A percentile compares a stretch with the other conserved stretches of the same genome.
Conservation (phyloP, 2,888 invertebrate species). For the Limenitis arthemis region DNA sequence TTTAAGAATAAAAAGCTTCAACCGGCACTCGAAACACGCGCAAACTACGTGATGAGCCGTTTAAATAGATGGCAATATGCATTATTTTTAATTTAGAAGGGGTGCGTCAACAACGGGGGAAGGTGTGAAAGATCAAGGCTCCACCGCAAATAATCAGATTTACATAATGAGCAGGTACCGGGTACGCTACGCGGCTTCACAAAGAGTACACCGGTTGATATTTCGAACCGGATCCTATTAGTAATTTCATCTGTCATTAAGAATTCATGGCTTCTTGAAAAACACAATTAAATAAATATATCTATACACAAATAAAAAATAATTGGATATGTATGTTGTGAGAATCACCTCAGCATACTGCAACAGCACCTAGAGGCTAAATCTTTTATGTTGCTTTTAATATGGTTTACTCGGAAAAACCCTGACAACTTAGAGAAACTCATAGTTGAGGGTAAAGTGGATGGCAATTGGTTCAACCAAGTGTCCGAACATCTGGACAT, state of each 20-base stretch:
- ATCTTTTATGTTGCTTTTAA: no score
- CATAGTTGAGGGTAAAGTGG: no score
- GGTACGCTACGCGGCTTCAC: conserved; percentile 33
- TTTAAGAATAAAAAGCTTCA: conserved; percentile 47
- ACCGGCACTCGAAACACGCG: conserved; percentile 46
- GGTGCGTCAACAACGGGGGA: conserved; percentile 37
- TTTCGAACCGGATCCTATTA: conserved; percentile 45
- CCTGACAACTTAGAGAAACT: no score
- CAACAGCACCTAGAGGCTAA: no score
- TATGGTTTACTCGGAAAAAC: no score
- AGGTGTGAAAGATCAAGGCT: conserved; percentile 56
- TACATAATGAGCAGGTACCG: conserved; percentile 43
- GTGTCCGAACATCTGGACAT: no score
- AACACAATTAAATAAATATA: conserved; percentile 5
- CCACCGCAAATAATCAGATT: conserved; percentile 43
- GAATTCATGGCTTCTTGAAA: conserved; percentile 28
- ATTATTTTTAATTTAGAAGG: conserved; percentile 32
- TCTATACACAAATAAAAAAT: neutral
- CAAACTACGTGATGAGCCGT: conserved; percentile 39
- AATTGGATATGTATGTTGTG: neutral
- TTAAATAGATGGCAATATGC: conserved; percentile 28
- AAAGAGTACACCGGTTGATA: conserved; percentile 54
- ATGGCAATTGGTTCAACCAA: no score
- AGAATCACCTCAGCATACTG: no score
- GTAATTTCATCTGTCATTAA: conserved; percentile 26